A percentile compares a stretch with the other conserved stretches of the same genome.
Conservation (phyloP, 2,888 invertebrate genomes). For the Scrobipalpa costella region DNA sequence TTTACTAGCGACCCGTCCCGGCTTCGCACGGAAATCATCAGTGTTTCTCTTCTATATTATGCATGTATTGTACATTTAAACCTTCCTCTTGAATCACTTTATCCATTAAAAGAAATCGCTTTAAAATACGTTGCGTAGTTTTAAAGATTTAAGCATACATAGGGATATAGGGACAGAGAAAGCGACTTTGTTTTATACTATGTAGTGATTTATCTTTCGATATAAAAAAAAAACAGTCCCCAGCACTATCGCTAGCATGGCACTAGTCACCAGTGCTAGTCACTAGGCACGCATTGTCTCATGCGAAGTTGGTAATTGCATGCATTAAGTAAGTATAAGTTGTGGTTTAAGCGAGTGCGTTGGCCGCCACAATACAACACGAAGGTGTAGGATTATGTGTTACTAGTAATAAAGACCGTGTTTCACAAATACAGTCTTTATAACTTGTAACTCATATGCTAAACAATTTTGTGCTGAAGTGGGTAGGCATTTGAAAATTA, state of each 20-base stretch:
- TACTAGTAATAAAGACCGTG: neutral
- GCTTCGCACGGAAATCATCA: no score
- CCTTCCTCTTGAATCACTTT: no score
- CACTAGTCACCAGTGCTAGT: no score
- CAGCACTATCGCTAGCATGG: neutral
- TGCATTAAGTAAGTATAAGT: constrained; percentile 6
- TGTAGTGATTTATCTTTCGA: neutral
- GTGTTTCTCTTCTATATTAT: no score
- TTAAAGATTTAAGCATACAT: no score
- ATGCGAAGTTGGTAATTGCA: constrained; percentile 23
- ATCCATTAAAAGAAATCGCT: no score
- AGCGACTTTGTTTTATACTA: no score
- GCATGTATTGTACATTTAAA: no score
- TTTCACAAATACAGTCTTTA: neutral
- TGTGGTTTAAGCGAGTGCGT: constrained; percentile 17
- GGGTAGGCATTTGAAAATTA: neutral
- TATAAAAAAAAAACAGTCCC: neutral
- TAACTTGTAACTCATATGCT: neutral
- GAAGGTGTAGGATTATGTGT: constrained; percentile 16
- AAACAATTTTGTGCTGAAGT: no score
- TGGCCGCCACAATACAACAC: constrained; percentile 14
- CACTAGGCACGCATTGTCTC: constrained; percentile 33
- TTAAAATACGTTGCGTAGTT: no score
- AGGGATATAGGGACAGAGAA: no score
- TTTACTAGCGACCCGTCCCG: no score